Base-by-base conservation (phyloP, 1,140 invertebrate genomes). In the Eumeta japonica region DNA sequence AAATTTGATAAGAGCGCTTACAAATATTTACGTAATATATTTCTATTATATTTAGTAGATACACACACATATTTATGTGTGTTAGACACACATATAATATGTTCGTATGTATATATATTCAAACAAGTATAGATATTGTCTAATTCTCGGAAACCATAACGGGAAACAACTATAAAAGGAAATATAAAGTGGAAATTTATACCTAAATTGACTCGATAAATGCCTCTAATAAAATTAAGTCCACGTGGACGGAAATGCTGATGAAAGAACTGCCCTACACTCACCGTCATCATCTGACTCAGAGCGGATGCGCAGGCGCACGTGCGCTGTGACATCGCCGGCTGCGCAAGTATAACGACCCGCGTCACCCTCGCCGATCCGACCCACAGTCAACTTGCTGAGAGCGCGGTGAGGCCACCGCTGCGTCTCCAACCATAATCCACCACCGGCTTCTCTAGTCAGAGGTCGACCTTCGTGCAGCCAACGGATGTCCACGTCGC, bases 361-460 rank as follows among this genome's bases (percentile, higher is more conserved):
- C 24, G 55, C 54, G 54, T 70, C 62, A 4, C 13, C 35, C 12
- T 43, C 33, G 20, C 31, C 18, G 41, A 65, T 44, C 35, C 30
- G 45, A 18, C 55, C 61, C 49, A 75, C 58, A 46, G 64, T 65
- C 16, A 75, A 56, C 27, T 60, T 57, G 35, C 67, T 68, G 24
- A 44, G 39, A 34, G 45, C 58, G 29, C 60, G 50, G 15, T 45
- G 50, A 41, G 55, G 43, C 48, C 59, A 61, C 10, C 71, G 62
- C 55, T 67, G 60, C 40, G 63, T 59, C 35, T 64, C 64, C 50
- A 75, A 48, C 30, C 58, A 61, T 43, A 71, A 57, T 39, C 66
- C 66, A 34, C 64, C 67, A 31, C 61, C 52, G 2, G 42, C 32
- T 16, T n/a, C 58, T 55, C 63, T 66, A 49, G 53, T 55, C 1